Evolutionary conservation across 2,888 invertebrate species (phyloP).

Genomic region (Malthinus flaveolus): DNA sequence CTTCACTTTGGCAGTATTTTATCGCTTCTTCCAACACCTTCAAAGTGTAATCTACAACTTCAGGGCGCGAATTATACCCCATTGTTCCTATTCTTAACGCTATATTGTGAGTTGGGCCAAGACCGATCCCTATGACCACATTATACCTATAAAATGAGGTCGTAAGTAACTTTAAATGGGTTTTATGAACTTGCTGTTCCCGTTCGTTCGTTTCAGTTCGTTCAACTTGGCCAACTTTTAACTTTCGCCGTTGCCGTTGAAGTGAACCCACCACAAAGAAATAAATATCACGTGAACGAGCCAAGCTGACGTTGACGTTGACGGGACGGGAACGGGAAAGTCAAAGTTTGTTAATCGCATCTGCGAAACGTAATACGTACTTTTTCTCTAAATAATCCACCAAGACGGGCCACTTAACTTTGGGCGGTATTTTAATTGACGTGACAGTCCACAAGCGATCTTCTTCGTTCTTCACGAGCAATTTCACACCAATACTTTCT

Average conservation of each 20-base stretch:
- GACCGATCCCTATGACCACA: constrained; percentile 75
- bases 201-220: too few species aligned
- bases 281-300: too few species aligned
- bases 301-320: too few species aligned
- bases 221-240: too few species aligned
- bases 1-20: not conserved
- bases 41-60: constrained; percentile 45
- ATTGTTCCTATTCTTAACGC: constrained; percentile 81
- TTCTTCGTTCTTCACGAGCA: constrained; percentile 66
- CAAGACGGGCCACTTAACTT: constrained; percentile 60
- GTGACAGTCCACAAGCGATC: constrained; percentile 69
- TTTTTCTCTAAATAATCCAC: constrained; percentile 31
- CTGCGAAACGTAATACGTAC: constrained; percentile 21
- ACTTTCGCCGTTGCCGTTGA: too few species aligned
- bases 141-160: too few species aligned
- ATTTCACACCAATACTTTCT: constrained; percentile 64
- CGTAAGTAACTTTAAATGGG: too few species aligned
- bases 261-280: too few species aligned
- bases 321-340: too few species aligned
- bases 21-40: constrained; percentile 46
- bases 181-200: not conserved
- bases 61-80: constrained; percentile 62
- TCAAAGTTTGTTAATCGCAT: too few species aligned
- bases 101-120: constrained; percentile 76
- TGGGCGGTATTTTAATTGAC: constrained; percentile 64